Conservation (phyloP, 2,797 vertebrate species). For the Sebastes kiyomatsui region DNA sequence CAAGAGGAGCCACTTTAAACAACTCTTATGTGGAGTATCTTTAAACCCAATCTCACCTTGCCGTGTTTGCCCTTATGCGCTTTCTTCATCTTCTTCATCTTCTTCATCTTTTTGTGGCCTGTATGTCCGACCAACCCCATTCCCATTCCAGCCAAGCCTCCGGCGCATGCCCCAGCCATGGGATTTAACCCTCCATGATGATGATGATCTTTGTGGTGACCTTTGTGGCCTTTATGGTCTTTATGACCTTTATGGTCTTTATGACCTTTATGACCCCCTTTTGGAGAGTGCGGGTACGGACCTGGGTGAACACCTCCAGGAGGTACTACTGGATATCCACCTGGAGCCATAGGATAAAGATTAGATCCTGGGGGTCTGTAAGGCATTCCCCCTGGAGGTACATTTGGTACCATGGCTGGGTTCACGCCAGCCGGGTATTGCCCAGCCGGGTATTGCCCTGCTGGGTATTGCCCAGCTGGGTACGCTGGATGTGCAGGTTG, state of each 20-base stretch:
- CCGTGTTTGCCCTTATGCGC: conserved; percentile 81
- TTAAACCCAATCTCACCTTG: conserved; percentile 78
- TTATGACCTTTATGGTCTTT: conserved; percentile 31
- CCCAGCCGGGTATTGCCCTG: conserved; percentile 35
- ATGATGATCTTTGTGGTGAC: conserved; percentile 50
- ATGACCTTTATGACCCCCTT: conserved; percentile 56
- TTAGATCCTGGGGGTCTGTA: conserved; percentile 66
- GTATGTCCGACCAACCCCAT: conserved; percentile 66
- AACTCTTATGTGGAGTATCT: neutral
- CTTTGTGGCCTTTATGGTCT: conserved; percentile 52
- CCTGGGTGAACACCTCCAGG: conserved; percentile 58
- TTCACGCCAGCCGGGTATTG: conserved; percentile 59
- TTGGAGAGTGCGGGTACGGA: conserved; percentile 71
- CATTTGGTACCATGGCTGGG: conserved; percentile 56
- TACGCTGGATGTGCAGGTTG: conserved; percentile 53
- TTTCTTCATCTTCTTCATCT: conserved; percentile 91
- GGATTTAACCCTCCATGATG: conserved; percentile 61
- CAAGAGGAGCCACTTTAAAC: neutral
- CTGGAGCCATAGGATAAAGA: conserved; percentile 73
- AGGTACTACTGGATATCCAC: conserved; percentile 56
- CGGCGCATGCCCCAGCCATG: conserved; percentile 50
- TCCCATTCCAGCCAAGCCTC: conserved; percentile 72
- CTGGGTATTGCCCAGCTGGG: conserved; percentile 4
- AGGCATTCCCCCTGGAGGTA: conserved; percentile 62
- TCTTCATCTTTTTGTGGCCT: conserved; percentile 86